Evolutionary conservation across 2,797 vertebrate genomes (phyloP).

Genomic region (Taeniopygia guttata): DNA sequence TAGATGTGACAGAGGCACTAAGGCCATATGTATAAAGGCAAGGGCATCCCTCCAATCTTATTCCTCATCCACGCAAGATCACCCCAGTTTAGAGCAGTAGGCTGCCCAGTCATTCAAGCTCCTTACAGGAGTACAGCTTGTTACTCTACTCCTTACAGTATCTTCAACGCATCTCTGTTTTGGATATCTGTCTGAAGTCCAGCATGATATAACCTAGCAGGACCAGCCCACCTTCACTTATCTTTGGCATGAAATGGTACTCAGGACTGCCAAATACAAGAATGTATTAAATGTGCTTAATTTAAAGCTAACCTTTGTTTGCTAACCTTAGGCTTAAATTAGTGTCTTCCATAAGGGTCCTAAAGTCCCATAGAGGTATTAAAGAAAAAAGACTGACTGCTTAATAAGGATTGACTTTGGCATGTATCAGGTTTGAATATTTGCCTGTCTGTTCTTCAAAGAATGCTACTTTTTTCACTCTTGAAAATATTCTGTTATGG

Average conservation of each 20-base stretch:
- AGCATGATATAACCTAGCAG: fast-evolving
- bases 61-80: neutral
- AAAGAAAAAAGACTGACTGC: neutral
- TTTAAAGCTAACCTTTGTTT: neutral
- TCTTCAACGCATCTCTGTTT: neutral
- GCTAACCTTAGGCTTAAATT: neutral
- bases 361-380: neutral
- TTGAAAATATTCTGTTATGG: neutral
- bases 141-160: neutral
- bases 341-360: neutral
- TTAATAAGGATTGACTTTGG: neutral
- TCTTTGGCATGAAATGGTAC: neutral
- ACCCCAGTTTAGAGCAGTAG: neutral
- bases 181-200: neutral
- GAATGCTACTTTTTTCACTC: neutral
- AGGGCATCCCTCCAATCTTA: neutral
- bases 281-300: neutral
- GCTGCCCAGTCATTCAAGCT: neutral
- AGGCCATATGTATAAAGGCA: fast-evolving
- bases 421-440: neutral
- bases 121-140: neutral
- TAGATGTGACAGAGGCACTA: neutral
- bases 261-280: neutral
- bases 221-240: neutral
- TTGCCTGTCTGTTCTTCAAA: neutral